Evolutionary conservation across 2,113 vertebrate genomes (phyloP).

Genomic region (Rhineura floridana): DNA sequence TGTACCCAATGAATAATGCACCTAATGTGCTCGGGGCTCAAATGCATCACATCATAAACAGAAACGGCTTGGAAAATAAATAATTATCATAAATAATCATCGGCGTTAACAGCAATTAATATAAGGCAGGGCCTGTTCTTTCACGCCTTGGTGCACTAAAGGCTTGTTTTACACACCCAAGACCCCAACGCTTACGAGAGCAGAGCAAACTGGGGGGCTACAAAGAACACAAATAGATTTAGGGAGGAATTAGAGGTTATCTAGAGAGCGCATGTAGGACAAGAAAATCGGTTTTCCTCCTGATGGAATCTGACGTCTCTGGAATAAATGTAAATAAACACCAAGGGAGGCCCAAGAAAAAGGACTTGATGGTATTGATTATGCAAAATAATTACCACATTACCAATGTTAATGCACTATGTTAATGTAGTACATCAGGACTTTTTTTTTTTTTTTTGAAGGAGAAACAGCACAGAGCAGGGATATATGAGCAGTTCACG

Average conservation of each 20-base stretch:
- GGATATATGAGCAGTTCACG: neutral
- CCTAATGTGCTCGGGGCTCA: slow-evolving; percentile 85
- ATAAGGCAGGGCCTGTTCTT: neutral
- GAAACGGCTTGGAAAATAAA: slow-evolving; percentile 78
- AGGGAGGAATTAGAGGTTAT: slow-evolving; percentile 72
- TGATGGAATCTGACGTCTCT: slow-evolving; percentile 76
- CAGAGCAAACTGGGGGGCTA: slow-evolving; percentile 44
- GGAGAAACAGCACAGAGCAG: neutral
- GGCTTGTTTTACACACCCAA: slow-evolving; percentile 42
- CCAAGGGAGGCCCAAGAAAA: slow-evolving; percentile 71
- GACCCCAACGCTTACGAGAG: slow-evolving; percentile 29
- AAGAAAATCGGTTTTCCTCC: slow-evolving; percentile 76
- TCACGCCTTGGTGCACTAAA: neutral
- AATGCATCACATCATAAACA: slow-evolving; percentile 92
- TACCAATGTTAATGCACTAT: slow-evolving; percentile 76
- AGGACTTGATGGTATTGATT: slow-evolving; percentile 80
- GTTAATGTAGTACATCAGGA: slow-evolving; percentile 65
- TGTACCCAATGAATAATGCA: slow-evolving; percentile 91
- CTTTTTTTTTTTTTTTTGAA: neutral
- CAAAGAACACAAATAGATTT: slow-evolving; percentile 54
- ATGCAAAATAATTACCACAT: slow-evolving; percentile 76
- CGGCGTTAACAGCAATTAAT: slow-evolving; percentile 41
- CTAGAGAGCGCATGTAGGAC: slow-evolving; percentile 70
- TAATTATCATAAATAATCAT: slow-evolving; percentile 63
- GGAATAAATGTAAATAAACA: slow-evolving; percentile 81